A percentile compares a stretch with the other conserved stretches of the same genome.
Conservation (phyloP, 2,797 vertebrate genomes). For the Tolypeutes matacus region DNA sequence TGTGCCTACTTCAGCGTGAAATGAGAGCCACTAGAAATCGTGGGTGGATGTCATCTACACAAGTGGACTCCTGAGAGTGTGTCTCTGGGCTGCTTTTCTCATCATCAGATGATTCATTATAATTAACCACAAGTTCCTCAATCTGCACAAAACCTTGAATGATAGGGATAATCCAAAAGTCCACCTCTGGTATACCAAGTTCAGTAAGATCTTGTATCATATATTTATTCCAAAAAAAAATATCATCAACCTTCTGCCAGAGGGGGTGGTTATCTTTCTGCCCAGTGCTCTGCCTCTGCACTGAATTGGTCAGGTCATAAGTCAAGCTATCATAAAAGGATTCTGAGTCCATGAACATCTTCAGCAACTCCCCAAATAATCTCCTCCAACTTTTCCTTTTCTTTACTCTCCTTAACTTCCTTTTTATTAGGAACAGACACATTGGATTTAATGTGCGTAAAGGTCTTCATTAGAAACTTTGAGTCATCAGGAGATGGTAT, state of each 20-base stretch:
- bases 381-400: conserved; percentile 96
- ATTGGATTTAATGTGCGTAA: conserved; percentile 99
- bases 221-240: conserved; percentile 99
- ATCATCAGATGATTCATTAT: conserved; percentile 95
- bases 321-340: conserved; percentile 98
- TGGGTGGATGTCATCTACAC: conserved; percentile 96
- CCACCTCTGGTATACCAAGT: conserved; percentile 92
- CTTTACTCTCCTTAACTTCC: conserved; percentile 99
- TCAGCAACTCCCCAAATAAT: conserved; percentile 96
- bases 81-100: conserved; percentile 98
- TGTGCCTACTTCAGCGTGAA: conserved; percentile 97
- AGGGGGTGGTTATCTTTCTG: conserved; percentile 89
- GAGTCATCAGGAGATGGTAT: conserved; percentile 97
- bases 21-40: conserved; percentile 97
- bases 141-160: conserved; percentile 99
- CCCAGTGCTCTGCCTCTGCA: conserved; percentile 94
- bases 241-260: conserved; percentile 97
- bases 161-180: conserved; percentile 96
- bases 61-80: conserved; percentile 93
- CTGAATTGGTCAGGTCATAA: conserved; percentile 97
- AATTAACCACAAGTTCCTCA: conserved; percentile 98
- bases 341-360: conserved; percentile 99
- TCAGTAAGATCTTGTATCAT: conserved; percentile 98
- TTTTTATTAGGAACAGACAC: conserved; percentile 98
- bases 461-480: conserved; percentile 97